These are phyloP conservation scores for Xylocampa areola DNA, from an alignment of 2,888 invertebrate genomes.

Conservation along the genomic window DNA sequence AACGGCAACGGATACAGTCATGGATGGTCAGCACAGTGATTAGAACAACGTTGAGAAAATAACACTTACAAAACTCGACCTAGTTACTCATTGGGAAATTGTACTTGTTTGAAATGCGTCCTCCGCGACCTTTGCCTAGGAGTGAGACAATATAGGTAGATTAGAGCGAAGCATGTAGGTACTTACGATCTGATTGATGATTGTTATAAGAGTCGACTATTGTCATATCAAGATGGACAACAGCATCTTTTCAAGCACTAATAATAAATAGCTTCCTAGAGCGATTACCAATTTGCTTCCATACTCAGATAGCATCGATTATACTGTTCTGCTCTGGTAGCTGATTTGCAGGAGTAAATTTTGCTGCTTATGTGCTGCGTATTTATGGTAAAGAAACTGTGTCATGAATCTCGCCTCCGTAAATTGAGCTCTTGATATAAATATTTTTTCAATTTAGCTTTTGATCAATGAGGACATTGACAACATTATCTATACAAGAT, in stretches of 20 bases:
- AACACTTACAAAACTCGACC: slow-evolving; percentile 52
- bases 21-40: slow-evolving; percentile 44
- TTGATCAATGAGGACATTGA: background rate
- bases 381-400: too few relatives aligned
- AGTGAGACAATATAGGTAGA: too few relatives aligned
- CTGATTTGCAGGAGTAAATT: background rate
- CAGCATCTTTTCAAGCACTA: background rate
- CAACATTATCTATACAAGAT: background rate
- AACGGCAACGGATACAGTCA: slow-evolving; percentile 44
- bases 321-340: background rate
- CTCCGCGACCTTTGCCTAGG: too few relatives aligned
- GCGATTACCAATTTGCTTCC: slow-evolving; percentile 28
- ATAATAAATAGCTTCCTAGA: slow-evolving; percentile 21
- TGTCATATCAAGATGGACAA: slow-evolving; percentile 3
- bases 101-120: slow-evolving; percentile 15
- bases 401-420: background rate
- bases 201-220: background rate
- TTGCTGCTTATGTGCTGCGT: too few relatives aligned
- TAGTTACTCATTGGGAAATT: slow-evolving; percentile 38
- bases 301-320: too few relatives aligned
- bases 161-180: too few relatives aligned
- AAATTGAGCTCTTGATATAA: background rate
- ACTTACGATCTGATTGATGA: background rate
- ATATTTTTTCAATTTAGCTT: background rate
- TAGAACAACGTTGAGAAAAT: slow-evolving; percentile 52